Base-by-base conservation (phyloP, 2,113 vertebrate genomes). In the Vicugna pacos region DNA sequence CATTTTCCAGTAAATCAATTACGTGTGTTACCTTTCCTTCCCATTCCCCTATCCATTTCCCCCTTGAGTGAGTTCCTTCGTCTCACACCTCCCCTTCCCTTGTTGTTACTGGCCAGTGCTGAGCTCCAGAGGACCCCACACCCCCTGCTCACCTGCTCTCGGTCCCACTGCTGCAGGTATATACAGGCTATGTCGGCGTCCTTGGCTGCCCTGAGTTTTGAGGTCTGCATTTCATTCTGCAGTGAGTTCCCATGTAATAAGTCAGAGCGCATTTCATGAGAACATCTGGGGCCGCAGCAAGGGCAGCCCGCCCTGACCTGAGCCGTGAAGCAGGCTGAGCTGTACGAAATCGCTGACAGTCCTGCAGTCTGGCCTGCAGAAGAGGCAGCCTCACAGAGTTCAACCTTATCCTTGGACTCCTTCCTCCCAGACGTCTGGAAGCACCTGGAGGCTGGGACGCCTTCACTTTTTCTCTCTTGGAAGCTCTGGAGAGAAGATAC, bases 221-320 rank as follows among this genome's bases (percentile, higher is more conserved):
- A 67, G 30, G 26, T 83, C 82, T 52, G 19, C 11, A 73, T 38
- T 96, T 93, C 73, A 65, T 56, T 70, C 95, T 92, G 42, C 32
- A 65, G 42, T 69, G 13, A 82, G 26, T 62, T 82, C 62, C 81
- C 69, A 11, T 79, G n/a, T 91, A 52, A 69, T 90, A 70, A 87
- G 65, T 42, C 64, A 56, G 67, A 95, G 73, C n/a, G 50, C 75
- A 86, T 77, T 81, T 88, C 52, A 64, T 80, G 72, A 70, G 46
- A 42, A 14, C 9, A 62, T 46, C 50, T 26, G 69, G 84, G 84
- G 6, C 50, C 82, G 73, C 69, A 54, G 13, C 64, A 54, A 70
- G 38, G 20, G 69, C 15, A n/a, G 73, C 38, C 88, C 69, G 77
- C 20, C 24, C 35, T 72, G 52, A 91, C 90, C 84, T 88, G 89